These are phyloP conservation scores for Sarotherodon lohbergeri DNA, from an alignment of 2,113 vertebrate genomes.

Conservation along the genomic window DNA sequence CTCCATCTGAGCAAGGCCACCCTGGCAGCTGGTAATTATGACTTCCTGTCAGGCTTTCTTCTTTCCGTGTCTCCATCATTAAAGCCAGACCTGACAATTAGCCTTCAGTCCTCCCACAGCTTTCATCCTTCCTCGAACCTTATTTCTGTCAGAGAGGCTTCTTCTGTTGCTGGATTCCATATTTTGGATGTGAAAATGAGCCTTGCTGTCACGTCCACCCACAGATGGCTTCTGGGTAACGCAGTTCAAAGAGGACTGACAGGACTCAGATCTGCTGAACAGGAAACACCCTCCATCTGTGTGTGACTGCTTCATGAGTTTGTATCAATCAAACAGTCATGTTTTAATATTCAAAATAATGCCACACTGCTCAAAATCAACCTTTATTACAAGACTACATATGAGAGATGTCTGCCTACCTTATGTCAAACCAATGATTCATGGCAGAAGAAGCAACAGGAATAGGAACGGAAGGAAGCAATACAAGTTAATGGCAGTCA, in stretches of 20 bases:
- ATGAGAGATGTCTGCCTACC: too few species aligned
- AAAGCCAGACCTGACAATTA: background rate
- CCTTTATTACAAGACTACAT: background rate
- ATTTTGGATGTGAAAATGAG: background rate
- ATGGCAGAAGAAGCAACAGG: too few species aligned
- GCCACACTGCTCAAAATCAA: background rate
- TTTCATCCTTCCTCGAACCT: background rate
- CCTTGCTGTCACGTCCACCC: background rate
- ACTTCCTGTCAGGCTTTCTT: background rate
- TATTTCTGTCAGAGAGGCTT: background rate
- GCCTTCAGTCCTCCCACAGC: background rate
- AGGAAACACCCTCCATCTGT: background rate
- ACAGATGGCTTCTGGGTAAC: background rate
- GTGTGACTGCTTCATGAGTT: background rate
- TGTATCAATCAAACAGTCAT: background rate
- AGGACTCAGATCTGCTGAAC: background rate
- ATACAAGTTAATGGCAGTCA: too few species aligned
- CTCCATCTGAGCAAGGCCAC: background rate
- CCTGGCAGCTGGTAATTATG: slow-evolving; percentile 16
- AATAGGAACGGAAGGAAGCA: too few species aligned
- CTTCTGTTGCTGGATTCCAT: background rate
- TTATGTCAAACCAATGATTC: too few species aligned
- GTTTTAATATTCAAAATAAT: background rate
- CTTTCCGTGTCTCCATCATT: background rate
- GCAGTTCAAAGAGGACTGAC: background rate